A percentile compares a stretch with the other conserved stretches of the same genome.
Conservation (phyloP, 2,113 vertebrate genomes). For the Eublepharis macularius region DNA sequence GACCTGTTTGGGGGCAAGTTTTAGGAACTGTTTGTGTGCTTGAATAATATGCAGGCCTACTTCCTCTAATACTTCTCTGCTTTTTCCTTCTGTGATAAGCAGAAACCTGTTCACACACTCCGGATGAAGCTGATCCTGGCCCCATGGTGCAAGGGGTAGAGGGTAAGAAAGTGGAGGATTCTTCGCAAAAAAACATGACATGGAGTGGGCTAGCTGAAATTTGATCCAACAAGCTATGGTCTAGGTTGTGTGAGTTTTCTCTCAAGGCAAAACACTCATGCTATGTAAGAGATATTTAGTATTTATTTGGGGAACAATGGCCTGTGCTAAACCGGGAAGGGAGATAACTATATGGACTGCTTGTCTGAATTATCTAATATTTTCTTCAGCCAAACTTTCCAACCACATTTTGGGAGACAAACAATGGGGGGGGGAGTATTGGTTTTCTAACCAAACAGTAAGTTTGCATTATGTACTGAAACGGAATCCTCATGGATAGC, state of each 20-base stretch:
- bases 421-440: neutral
- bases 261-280: neutral
- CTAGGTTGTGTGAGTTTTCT: neutral
- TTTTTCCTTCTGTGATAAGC: too few relatives aligned
- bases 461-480: neutral
- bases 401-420: neutral
- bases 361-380: neutral
- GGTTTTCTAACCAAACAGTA: neutral
- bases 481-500: too few relatives aligned
- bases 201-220: neutral
- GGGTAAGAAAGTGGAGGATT: too few relatives aligned
- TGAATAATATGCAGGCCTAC: too few relatives aligned
- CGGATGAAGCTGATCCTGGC: too few relatives aligned
- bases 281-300: neutral
- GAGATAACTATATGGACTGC: neutral
- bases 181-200: too few relatives aligned
- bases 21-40: too few relatives aligned
- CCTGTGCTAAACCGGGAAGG: neutral
- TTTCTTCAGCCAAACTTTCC: neutral
- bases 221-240: neutral
- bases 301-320: neutral
- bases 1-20: too few relatives aligned
- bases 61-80: too few relatives aligned
- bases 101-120: too few relatives aligned
- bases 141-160: too few relatives aligned